phyloP scores from a whole-genome alignment of 2,113 vertebrate species.

The Lichenostomus cassidix region DNA sequence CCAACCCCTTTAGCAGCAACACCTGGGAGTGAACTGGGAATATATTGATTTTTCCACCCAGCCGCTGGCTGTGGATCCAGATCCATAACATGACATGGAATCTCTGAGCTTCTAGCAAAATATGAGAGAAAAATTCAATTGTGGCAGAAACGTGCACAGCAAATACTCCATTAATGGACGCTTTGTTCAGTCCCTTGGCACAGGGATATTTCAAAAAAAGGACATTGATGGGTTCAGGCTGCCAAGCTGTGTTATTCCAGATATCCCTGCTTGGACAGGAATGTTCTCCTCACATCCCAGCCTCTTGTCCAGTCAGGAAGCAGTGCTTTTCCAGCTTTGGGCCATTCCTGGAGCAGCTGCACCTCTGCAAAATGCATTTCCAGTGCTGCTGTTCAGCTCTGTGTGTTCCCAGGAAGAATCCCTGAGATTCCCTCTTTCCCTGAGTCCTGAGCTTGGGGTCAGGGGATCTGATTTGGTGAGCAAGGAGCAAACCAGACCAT shows the following conservation, averaged over 20 bases:
- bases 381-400: neutral
- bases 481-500: neutral
- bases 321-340: neutral
- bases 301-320: neutral
- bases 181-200: conserved; percentile 2
- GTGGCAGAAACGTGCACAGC: neutral
- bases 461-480: neutral
- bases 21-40: conserved; percentile 27
- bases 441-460: neutral
- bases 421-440: too few relatives aligned
- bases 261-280: neutral
- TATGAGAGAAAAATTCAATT: neutral
- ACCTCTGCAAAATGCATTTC: neutral
- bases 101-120: conserved; percentile 35
- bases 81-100: neutral
- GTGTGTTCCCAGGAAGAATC: neutral
- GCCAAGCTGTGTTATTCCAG: neutral
- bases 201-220: neutral
- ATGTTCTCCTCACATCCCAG: neutral
- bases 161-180: neutral
- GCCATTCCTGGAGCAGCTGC: neutral
- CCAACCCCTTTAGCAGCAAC: neutral
- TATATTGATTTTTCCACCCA: conserved; percentile 42
- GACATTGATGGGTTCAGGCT: neutral
- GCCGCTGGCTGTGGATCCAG: conserved; percentile 29